Evolutionary conservation across 2,888 invertebrate genomes (phyloP).

Genomic region (Agrotis clavis): DNA sequence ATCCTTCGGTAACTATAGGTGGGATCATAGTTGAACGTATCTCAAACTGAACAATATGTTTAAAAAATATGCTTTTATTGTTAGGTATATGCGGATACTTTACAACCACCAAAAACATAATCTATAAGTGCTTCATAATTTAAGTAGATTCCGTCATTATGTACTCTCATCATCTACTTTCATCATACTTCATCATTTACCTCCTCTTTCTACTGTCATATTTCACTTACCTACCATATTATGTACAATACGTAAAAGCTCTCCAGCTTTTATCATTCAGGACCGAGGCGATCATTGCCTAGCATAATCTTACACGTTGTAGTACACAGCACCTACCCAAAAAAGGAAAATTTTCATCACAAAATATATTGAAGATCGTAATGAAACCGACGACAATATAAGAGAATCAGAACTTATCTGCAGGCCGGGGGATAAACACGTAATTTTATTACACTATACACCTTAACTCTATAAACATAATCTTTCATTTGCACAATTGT

Average conservation of each 20-base stretch:
- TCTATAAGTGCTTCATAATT: too few relatives aligned
- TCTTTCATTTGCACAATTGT: conserved; percentile 89
- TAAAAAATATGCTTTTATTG: background rate
- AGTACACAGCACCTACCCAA: conserved; percentile 16
- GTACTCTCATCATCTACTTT: too few relatives aligned
- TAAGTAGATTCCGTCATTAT: too few relatives aligned
- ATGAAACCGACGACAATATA: conserved; percentile 64
- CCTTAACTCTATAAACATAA: conserved; percentile 90
- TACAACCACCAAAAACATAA: too few relatives aligned
- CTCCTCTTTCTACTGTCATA: too few relatives aligned
- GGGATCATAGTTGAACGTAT: background rate
- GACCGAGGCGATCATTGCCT: background rate
- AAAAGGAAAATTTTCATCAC: conserved; percentile 44
- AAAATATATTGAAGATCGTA: conserved; percentile 60
- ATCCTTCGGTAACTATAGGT: conserved; percentile 10
- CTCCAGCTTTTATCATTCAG: too few relatives aligned
- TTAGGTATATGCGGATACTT: too few relatives aligned
- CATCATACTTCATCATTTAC: too few relatives aligned
- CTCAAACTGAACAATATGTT: background rate
- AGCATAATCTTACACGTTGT: background rate
- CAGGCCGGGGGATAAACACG: conserved; percentile 79
- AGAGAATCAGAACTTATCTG: conserved; percentile 81
- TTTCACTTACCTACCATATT: too few relatives aligned
- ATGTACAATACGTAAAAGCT: background rate
- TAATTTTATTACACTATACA: conserved; percentile 86